These are phyloP conservation scores for Andinoacara biseriatus DNA, from an alignment of 2,113 vertebrate genomes.

Conservation along the genomic window DNA sequence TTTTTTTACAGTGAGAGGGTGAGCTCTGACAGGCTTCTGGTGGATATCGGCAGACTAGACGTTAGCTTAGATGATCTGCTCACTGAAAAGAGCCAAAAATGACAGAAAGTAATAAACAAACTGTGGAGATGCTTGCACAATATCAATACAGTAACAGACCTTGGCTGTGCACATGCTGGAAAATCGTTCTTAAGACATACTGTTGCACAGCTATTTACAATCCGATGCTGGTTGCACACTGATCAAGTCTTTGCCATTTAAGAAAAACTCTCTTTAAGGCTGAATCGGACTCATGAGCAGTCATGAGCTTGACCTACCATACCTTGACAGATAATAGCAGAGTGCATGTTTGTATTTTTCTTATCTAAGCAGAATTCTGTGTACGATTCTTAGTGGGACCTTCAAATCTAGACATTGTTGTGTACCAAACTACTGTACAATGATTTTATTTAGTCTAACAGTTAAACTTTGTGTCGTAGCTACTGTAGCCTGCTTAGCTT, in stretches of 20 bases:
- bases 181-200: conserved; percentile 32
- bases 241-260: conserved; percentile 56
- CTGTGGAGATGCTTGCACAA: conserved; percentile 56
- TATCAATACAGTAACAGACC: conserved; percentile 32
- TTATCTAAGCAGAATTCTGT: conserved; percentile 69
- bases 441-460: conserved; percentile 72
- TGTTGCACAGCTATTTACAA: conserved; percentile 55
- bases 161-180: conserved; percentile 50
- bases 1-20: conserved; percentile 71
- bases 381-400: conserved; percentile 77
- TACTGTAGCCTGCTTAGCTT: conserved; percentile 80
- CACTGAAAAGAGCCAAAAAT: conserved; percentile 51
- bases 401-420: conserved; percentile 71
- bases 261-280: conserved; percentile 27
- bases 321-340: conserved; percentile 59
- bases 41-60: conserved; percentile 75
- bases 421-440: conserved; percentile 73
- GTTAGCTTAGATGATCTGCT: conserved; percentile 71
- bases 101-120: conserved; percentile 31
- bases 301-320: conserved; percentile 39
- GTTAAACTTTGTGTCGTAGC: conserved; percentile 78
- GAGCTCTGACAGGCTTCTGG: conserved; percentile 68
- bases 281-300: conserved; percentile 51
- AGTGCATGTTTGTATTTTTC: conserved; percentile 76
- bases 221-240: conserved; percentile 64